Conservation (phyloP, 2,113 vertebrate species). For the Acanthochromis polyacanthus region DNA sequence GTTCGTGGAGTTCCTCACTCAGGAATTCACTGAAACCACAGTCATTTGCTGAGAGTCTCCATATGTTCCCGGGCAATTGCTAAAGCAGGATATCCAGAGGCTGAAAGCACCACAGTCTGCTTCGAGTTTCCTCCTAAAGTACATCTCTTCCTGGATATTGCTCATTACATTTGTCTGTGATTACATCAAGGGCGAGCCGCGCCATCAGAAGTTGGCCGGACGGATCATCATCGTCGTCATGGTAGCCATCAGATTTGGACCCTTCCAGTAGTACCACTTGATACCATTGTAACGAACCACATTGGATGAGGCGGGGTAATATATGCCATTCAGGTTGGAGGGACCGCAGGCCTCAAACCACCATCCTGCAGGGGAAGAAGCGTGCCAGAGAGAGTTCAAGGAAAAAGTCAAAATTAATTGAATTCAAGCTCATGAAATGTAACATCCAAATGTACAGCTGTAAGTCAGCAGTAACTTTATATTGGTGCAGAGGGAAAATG, state of each 20-base stretch:
- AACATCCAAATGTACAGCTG: constrained; percentile 56
- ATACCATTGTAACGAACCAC: constrained; percentile 87
- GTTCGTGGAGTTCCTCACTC: constrained; percentile 3
- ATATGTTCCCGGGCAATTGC: not conserved
- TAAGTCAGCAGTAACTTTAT: constrained; percentile 64
- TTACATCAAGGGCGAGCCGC: not conserved
- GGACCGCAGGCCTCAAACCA: constrained; percentile 91
- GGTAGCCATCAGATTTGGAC: constrained; percentile 83
- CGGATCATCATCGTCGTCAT: constrained; percentile 90
- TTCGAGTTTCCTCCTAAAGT: not conserved
- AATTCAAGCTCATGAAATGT: constrained; percentile 56
- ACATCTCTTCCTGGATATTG: constrained; percentile 14
- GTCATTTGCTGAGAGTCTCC: constrained; percentile 22
- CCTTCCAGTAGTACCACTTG: constrained; percentile 92
- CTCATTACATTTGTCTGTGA: constrained; percentile 18
- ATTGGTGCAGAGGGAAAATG: constrained; percentile 54
- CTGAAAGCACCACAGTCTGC: not conserved
- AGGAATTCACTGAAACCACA: constrained; percentile 1
- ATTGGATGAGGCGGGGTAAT: constrained; percentile 81
- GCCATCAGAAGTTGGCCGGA: constrained; percentile 81
- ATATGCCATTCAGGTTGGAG: constrained; percentile 89
- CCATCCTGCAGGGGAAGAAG: constrained; percentile 81
- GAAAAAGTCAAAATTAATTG: constrained; percentile 50
- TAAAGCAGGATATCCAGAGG: constrained; percentile 31
- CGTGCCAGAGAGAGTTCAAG: constrained; percentile 24